Conservation (phyloP, 2,888 invertebrate genomes). For the Drosophila subquinaria region DNA sequence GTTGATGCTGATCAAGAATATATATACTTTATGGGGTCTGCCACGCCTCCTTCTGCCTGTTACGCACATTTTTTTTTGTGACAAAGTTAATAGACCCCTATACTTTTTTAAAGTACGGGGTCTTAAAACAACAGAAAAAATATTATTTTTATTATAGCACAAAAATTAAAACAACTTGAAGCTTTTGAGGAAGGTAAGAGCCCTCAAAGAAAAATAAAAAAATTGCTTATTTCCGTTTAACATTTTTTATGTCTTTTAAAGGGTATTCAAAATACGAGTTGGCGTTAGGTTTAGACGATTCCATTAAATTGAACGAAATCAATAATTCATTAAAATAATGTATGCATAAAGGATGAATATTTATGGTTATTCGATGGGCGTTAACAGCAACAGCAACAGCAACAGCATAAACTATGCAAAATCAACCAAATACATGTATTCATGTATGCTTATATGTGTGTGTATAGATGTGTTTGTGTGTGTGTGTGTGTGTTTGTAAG, state of each 20-base stretch:
- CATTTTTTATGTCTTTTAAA: background rate
- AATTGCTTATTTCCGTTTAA: no score
- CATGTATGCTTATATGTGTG: background rate
- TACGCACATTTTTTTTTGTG: no score
- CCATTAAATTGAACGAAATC: slow-evolving; percentile 64
- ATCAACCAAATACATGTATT: background rate
- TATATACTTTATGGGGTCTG: no score
- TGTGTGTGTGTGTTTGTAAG: background rate
- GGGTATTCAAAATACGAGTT: slow-evolving; percentile 8
- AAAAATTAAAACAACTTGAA: no score
- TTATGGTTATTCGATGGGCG: slow-evolving; percentile 64
- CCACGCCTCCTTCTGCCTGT: no score
- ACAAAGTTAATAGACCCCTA: no score
- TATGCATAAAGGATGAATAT: slow-evolving; percentile 75
- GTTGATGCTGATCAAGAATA: no score
- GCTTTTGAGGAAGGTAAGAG: no score
- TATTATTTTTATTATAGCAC: no score
- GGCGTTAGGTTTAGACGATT: slow-evolving; percentile 9
- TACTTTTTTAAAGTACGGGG: no score
- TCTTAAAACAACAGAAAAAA: no score
- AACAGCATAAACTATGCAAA: slow-evolving; percentile 46
- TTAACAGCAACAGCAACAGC: slow-evolving; percentile 41
- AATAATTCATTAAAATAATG: slow-evolving; percentile 80
- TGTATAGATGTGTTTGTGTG: background rate
- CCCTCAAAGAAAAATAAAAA: no score